Base-by-base conservation (phyloP, 2,888 invertebrate genomes). In the Heliconius erato region DNA sequence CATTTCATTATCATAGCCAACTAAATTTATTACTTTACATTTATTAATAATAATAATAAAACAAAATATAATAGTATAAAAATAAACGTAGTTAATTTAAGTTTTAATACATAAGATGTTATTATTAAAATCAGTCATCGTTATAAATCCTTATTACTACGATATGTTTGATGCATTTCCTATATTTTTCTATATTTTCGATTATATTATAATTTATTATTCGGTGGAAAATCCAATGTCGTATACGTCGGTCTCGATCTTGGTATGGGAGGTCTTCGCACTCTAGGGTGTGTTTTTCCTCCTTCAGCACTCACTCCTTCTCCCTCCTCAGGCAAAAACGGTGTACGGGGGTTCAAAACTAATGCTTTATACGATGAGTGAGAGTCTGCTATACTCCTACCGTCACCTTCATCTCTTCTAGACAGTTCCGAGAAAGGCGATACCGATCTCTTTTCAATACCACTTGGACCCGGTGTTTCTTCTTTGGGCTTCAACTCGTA, bases 321-420 rank as follows among this genome's bases (percentile, higher is more conserved):
- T 0, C 91, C 91, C 81, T 95, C 95, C 84, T 95, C 95, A 0
- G 95, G 94, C 12, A 95, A 87, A 85, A 93, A 95, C 2, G 95
- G 95, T 0, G 95, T 88, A 74, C 96, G 88, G 0, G 96, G 96
- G 84, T 95, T 96, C 28, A 96, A 86, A 23, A 96, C 95, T 74
- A 96, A 85, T 6, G 96, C 96, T 82, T 96, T 96, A 85, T 96
- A 96, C 3, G 97, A 97, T 83, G 98, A 98, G 89, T 98, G 98
- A 0, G 98, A 98, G 90, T 99, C 99, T 0, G 99, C 98, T 82
- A 99, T 98, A 83, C 98, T 98, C 82, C 99, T 96, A 0, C 99
- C 99, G 88, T 99, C 99, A 0, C 98, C 99, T 91, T 99, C 99
- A 87, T 99, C 99, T 78, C 99, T 96, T 65, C 98, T 96, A 12